Percentiles rank a stretch among this genome's conserved stretches.
Evolutionary conservation across 2,888 invertebrate genomes (phyloP).

Genomic region (Leucozona laternaria): DNA sequence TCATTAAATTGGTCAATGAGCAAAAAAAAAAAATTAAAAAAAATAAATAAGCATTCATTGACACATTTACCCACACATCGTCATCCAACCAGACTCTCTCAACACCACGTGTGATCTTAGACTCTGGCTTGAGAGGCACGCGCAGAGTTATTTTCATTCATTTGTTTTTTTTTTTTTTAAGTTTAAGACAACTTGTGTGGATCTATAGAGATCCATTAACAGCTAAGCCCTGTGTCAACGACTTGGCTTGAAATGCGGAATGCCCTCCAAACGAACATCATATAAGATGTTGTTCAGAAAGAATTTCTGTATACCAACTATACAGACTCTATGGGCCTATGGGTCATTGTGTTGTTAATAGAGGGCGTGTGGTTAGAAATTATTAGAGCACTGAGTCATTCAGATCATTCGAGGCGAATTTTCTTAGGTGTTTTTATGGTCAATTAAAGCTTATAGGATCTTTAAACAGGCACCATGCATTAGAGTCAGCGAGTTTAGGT

Average conservation of each 20-base stretch:
- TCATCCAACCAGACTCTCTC: neutral
- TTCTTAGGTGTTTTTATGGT: slow-evolving; percentile 13
- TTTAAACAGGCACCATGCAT: neutral
- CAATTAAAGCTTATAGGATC: slow-evolving; percentile 26
- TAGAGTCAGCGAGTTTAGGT: neutral
- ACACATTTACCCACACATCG: slow-evolving; percentile 17
- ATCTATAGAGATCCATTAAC: neutral
- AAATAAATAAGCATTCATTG: slow-evolving; percentile 20
- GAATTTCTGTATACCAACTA: slow-evolving; percentile 20
- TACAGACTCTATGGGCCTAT: slow-evolving; percentile 23
- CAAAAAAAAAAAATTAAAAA: slow-evolving; percentile 20
- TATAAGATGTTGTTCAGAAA: slow-evolving; percentile 25
- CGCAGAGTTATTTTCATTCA: slow-evolving; percentile 23
- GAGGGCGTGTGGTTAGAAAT: slow-evolving; percentile 46
- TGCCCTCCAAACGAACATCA: slow-evolving; percentile 10
- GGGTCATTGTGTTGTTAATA: slow-evolving; percentile 59
- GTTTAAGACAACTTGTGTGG: neutral
- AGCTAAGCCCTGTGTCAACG: slow-evolving; percentile 46
- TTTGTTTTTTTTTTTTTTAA: neutral
- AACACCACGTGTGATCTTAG: slow-evolving; percentile 8
- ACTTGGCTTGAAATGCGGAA: slow-evolving; percentile 31
- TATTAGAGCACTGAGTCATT: slow-evolving; percentile 62
- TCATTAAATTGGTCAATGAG: slow-evolving; percentile 58
- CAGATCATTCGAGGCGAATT: neutral
- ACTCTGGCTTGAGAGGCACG: slow-evolving; percentile 3